Percentiles rank a stretch among this genome's conserved stretches.
phyloP scores from a whole-genome alignment of 2,113 vertebrate species.

The Anoura caudifer region DNA sequence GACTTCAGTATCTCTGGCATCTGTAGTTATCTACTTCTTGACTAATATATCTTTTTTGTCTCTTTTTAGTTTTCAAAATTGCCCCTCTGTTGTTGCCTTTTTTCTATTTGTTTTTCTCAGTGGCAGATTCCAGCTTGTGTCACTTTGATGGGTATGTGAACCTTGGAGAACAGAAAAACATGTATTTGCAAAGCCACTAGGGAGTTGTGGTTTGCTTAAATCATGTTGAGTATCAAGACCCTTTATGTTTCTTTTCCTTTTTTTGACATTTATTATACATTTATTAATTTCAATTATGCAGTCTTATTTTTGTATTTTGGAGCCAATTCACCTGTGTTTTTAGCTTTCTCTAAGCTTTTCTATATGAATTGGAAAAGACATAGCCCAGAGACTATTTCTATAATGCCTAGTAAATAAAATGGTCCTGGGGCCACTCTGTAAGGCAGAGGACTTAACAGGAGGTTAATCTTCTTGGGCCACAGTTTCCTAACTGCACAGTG shows the following conservation, averaged over 20 bases:
- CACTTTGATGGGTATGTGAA: not conserved
- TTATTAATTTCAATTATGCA: not conserved
- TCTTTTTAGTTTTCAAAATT: not conserved
- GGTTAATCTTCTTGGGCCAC: not conserved
- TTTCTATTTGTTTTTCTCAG: not conserved
- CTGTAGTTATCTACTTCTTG: not conserved
- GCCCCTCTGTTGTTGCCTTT: not conserved
- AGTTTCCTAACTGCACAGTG: not conserved
- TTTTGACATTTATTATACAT: not conserved
- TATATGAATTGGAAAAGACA: not conserved
- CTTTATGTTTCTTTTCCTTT: not conserved
- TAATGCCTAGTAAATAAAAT: not conserved
- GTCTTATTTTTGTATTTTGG: constrained; percentile 4
- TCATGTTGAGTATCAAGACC: not conserved
- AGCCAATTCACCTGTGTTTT: not conserved
- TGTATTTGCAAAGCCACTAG: not conserved
- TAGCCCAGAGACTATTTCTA: not conserved
- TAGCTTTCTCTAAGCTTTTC: not conserved
- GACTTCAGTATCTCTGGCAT: not conserved
- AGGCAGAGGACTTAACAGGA: not conserved
- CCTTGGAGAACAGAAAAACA: not conserved
- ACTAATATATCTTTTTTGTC: not conserved
- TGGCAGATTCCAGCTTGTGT: not conserved
- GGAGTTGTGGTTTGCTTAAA: not conserved
- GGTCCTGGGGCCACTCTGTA: not conserved